Percentiles rank a stretch among this genome's conserved stretches.
phyloP scores from a whole-genome alignment of 2,797 vertebrate species.

The Halcyon chelicuti region DNA sequence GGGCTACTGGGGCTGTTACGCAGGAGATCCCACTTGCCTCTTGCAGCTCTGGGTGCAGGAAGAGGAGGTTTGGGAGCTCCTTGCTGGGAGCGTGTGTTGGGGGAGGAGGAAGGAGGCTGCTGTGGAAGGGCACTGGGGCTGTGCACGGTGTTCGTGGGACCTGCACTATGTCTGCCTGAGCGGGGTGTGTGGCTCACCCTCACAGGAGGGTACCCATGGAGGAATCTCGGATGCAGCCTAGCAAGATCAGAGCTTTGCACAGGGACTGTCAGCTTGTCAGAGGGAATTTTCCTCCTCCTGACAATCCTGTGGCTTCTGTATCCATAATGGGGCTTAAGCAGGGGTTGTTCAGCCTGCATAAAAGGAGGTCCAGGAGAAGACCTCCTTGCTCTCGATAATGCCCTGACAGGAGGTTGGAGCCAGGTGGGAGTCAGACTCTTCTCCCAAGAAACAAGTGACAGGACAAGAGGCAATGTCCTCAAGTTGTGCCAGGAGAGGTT shows the following conservation, averaged over 20 bases:
- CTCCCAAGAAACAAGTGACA: not conserved
- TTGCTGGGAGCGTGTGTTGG: not conserved
- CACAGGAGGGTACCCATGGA: too few species aligned
- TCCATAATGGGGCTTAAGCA: accelerated
- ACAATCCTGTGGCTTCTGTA: not conserved
- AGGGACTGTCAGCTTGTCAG: not conserved
- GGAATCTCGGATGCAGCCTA: not conserved
- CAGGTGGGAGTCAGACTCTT: not conserved
- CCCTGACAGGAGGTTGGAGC: not conserved
- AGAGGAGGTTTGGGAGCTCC: not conserved
- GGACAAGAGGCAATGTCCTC: not conserved
- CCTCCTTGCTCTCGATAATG: not conserved
- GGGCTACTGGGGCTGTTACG: not conserved
- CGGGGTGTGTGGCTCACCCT: not conserved
- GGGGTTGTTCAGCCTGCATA: not conserved
- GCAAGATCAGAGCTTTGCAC: accelerated
- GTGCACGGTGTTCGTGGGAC: not conserved
- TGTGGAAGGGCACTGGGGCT: not conserved
- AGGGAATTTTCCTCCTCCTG: not conserved
- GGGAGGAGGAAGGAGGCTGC: not conserved
- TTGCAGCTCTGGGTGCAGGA: not conserved
- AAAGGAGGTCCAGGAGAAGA: not conserved
- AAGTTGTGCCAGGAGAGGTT: not conserved
- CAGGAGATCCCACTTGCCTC: not conserved
- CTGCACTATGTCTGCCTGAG: not conserved